Conservation (phyloP, 2,888 invertebrate genomes). For the Plagodis pulveraria region DNA sequence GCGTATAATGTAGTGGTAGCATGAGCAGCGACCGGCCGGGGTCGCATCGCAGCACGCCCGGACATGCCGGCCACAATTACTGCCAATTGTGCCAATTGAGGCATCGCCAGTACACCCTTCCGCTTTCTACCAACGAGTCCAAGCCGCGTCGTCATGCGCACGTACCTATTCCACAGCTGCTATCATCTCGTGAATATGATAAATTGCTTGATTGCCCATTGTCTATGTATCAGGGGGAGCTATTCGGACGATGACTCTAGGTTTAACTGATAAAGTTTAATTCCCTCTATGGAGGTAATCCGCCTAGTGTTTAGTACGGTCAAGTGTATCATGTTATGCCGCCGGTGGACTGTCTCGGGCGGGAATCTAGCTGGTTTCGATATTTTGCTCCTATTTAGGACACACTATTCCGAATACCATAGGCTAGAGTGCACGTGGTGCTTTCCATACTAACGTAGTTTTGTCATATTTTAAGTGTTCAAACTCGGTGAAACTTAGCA, state of each 20-base stretch:
- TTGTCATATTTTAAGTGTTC: too few relatives aligned
- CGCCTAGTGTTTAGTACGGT: too few relatives aligned
- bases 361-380: too few relatives aligned
- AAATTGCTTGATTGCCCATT: slow-evolving; percentile 38
- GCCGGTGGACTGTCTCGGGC: too few relatives aligned
- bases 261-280: not conserved
- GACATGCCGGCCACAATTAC: slow-evolving; percentile 83
- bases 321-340: too few relatives aligned
- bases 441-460: too few relatives aligned
- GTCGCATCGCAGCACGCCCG: slow-evolving; percentile 60
- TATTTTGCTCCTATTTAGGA: too few relatives aligned
- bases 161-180: slow-evolving; percentile 64
- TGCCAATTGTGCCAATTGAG: slow-evolving; percentile 83
- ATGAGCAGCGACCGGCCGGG: slow-evolving; percentile 29
- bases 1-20: slow-evolving; percentile 16
- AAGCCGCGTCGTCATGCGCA: slow-evolving; percentile 37
- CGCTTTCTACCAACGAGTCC: slow-evolving; percentile 70
- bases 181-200: slow-evolving; percentile 42
- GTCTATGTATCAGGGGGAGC: slow-evolving; percentile 18
- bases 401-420: too few relatives aligned
- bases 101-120: slow-evolving; percentile 70
- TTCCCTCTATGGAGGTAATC: too few relatives aligned
- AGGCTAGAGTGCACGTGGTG: too few relatives aligned
- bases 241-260: slow-evolving; percentile 5
- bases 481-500: too few relatives aligned